Conservation (phyloP, 2,888 invertebrate genomes). For the Xylocampa areola region DNA sequence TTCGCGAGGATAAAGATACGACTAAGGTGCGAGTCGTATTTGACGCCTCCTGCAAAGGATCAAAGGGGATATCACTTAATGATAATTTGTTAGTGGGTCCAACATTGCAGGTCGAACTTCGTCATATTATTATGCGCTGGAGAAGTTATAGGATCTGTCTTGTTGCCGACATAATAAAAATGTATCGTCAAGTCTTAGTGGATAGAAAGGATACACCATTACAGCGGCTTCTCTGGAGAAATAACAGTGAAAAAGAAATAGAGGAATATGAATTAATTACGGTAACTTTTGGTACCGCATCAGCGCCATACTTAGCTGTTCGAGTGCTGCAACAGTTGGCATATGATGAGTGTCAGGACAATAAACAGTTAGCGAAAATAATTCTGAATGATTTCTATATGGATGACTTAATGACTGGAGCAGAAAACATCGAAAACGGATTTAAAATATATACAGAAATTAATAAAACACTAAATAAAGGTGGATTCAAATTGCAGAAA, state of each 20-base stretch:
- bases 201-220: background rate
- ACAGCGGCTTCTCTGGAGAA: conserved; percentile 1
- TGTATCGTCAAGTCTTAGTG: background rate
- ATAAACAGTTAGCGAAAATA: background rate
- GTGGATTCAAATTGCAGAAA: too few relatives aligned
- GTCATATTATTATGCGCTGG: too few relatives aligned
- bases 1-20: too few relatives aligned
- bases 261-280: background rate
- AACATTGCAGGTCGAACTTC: background rate
- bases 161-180: too few relatives aligned
- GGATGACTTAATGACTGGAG: conserved; percentile 40
- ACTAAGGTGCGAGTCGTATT: too few relatives aligned
- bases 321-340: conserved; percentile 55
- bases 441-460: conserved; percentile 41
- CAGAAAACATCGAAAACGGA: conserved; percentile 31
- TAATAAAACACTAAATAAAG: conserved; percentile 45
- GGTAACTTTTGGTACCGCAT: too few relatives aligned
- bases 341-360: conserved; percentile 37
- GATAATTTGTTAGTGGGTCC: background rate
- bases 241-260: conserved; percentile 3
- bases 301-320: conserved; percentile 59
- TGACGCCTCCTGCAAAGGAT: too few relatives aligned
- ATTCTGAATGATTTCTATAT: too few relatives aligned
- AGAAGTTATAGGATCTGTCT: background rate
- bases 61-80: background rate